Conservation (phyloP, 2,113 vertebrate species). For the Ursus arctos region DNA sequence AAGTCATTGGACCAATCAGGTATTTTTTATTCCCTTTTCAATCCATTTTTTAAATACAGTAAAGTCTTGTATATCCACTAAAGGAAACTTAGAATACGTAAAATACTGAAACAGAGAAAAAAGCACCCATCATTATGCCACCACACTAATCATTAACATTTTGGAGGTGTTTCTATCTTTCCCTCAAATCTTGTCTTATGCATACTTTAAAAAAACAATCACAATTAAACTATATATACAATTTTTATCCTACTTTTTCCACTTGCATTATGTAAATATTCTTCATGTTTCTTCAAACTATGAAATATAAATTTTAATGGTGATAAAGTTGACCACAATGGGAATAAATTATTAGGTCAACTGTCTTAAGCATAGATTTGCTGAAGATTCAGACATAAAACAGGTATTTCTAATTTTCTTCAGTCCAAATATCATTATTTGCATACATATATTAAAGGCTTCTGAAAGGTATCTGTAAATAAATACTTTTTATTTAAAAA, state of each 20-base stretch:
- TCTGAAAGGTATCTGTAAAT: neutral
- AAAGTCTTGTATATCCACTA: neutral
- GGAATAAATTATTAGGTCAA: neutral
- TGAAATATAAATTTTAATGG: neutral
- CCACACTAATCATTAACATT: neutral
- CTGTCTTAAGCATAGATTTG: slow-evolving; percentile 45
- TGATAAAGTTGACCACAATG: neutral
- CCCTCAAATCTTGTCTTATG: neutral
- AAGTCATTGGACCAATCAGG: neutral
- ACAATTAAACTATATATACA: neutral
- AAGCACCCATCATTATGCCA: neutral
- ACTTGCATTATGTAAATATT: neutral
- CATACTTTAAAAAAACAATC: neutral
- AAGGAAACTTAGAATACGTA: neutral
- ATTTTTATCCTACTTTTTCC: neutral
- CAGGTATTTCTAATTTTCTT: neutral
- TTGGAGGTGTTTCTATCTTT: neutral
- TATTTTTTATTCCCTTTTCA: neutral
- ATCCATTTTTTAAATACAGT: neutral
- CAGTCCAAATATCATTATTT: slow-evolving; percentile 20
- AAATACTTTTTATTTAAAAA: neutral
- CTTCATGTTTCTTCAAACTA: neutral
- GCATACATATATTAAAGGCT: neutral
- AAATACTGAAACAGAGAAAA: neutral
- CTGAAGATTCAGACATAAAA: neutral